Evolutionary conservation across 2,113 vertebrate species (phyloP), one percentile per base, ranked within the genome.

Genomic region (Aleadryas rufinucha): DNA sequence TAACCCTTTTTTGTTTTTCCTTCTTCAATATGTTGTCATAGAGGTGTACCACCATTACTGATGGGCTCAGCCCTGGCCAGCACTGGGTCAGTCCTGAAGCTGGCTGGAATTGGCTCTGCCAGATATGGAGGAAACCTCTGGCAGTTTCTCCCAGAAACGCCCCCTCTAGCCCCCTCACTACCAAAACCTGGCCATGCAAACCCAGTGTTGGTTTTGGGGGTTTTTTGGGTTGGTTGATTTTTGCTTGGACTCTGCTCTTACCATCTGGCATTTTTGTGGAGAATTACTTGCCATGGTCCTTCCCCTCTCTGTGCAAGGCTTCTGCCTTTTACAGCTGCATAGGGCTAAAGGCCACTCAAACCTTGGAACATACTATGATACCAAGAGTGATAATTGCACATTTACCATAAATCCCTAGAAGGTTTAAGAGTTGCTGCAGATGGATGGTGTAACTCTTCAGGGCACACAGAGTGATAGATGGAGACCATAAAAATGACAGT

Each of bases 281-380:
- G 52, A 26, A 20, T 64, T 53, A 24, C 27, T 16, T 76, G 59
- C 37, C 2, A 1, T 11, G 26, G 27, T 71, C 26, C 12, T 69
- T 79, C 49, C 30, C 6, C 24, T 53, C 28, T 41, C 42, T 59
- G 9, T 83, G 28, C 31, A 33, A 37, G 17, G 31, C 7, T 44
- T 12, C 31, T 5, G 22, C 33, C 18, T 31, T 70, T 10, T 4
- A 13, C 2, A 10, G 50, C 42, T 82, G 10, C 30, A 4, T 4
- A 30, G 35, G 31, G 35, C 47, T 88, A 52, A 93, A 42, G 70
- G 61, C 65, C 72, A 68, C 53, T 82, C 49, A 71, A 59, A 28
- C 28, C 13, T 54, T 24, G 37, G 54, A 26, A 44, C 0, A 0
- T 16, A 18, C 33, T 66, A 0, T 79, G 21, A 7, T 39, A 28